Evolutionary conservation across 2,888 invertebrate species (phyloP), one percentile per base, ranked within the genome.

Genomic region (Chrysina gloriosa): DNA sequence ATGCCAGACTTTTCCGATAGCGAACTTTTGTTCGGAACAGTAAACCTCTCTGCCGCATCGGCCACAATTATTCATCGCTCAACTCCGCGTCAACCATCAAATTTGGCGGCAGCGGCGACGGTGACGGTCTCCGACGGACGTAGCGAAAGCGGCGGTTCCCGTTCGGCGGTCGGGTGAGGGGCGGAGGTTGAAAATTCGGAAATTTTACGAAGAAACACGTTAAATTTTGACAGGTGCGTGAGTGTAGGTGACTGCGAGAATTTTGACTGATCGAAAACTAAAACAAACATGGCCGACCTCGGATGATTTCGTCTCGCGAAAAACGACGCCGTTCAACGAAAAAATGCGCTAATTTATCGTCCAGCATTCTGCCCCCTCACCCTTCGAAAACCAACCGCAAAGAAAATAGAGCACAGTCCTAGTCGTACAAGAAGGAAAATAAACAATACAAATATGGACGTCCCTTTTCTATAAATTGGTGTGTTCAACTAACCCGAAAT

Each of bases 31-130:
- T 70, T 83, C 82, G 23, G 82, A 78, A 74, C 76, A 77, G 74
- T 77, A 82, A 72, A 83, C 82, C 73, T 79, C 78, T 76, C 82
- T 77, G 72, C 77, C 76, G 73, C 83, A 83, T 39, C 82, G 81
- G 65, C 79, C 75, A 71, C 82, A 83, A 65, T 52, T 63, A 65
- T 61, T 69, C 69, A 69, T 69, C 23, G 56, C 61, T 61, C 34
- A 19, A 29, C 31, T 7, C 9, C 56, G 34, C 31, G 25, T 58
- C 31, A 47, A 65, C 48, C 69, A 50, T 45, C 25, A 45, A 58
- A n/a, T 54, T 16, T 4, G 27, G 9, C 29, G 9, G 45, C 27
- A 2, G 16, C 29, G 27, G 2, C 11, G 19, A 36, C n/a, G 21
- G 21, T 11, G 4, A 2, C 61, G 2, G 23, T 9, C 14, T 39